Conservation (phyloP, 2,888 invertebrate genomes). For the Alcis repandata region DNA sequence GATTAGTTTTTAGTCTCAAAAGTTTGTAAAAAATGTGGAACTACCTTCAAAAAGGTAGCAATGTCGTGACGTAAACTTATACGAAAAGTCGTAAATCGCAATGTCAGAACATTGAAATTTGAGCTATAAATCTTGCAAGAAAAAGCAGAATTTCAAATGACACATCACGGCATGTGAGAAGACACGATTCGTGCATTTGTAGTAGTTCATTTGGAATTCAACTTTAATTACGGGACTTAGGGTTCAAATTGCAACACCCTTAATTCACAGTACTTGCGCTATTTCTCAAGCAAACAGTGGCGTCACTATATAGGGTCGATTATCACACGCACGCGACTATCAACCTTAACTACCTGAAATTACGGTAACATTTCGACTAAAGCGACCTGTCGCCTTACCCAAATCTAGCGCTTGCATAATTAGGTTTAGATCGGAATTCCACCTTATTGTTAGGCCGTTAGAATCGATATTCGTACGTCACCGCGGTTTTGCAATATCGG, state of each 20-base stretch:
- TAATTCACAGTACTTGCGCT: not conserved
- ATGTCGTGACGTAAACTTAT: not conserved
- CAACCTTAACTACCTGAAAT: not conserved
- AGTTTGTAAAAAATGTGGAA: not conserved
- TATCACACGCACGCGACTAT: not conserved
- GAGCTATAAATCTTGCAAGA: not conserved
- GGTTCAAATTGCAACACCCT: not conserved
- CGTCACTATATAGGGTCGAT: too few relatives aligned
- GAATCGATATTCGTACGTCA: not conserved
- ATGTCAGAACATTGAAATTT: not conserved
- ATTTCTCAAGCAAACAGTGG: not conserved
- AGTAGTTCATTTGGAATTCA: not conserved
- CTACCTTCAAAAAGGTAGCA: not conserved
- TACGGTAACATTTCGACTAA: not conserved
- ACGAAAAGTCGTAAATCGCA: not conserved
- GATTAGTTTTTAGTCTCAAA: not conserved
- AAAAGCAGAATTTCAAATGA: too few relatives aligned
- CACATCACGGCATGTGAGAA: too few relatives aligned
- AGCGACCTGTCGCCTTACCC: not conserved
- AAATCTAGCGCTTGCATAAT: not conserved
- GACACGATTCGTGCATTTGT: too few relatives aligned
- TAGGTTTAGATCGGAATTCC: not conserved
- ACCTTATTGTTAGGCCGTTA: not conserved
- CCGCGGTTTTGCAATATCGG: too few relatives aligned
- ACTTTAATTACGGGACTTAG: not conserved